phyloP scores from a whole-genome alignment of 2,888 invertebrate genomes.

The Drosophila monieri region DNA sequence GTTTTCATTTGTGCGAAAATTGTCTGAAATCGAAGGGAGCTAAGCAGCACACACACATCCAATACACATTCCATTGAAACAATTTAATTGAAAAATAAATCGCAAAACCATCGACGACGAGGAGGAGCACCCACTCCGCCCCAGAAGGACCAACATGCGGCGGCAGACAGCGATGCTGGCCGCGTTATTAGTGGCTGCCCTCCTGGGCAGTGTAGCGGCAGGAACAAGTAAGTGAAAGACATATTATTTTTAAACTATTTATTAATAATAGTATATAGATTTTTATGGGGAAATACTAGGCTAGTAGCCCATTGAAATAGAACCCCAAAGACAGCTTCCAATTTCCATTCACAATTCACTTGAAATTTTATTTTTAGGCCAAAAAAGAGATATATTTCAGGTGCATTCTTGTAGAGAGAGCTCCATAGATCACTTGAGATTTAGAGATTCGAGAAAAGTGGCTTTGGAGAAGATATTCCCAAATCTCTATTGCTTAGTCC shows the following conservation, averaged over 20 bases:
- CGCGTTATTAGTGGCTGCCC: constrained; percentile 80
- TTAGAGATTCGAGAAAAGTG: background rate
- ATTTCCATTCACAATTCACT: constrained; percentile 9
- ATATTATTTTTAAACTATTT: no score
- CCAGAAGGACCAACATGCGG: constrained; percentile 74
- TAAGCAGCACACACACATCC: no score
- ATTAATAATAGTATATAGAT: background rate
- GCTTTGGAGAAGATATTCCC: background rate
- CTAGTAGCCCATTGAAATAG: no score
- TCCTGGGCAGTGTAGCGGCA: constrained; percentile 80
- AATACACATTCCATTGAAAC: constrained; percentile 28
- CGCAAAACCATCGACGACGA: background rate
- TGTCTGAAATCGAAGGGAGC: constrained; percentile 45
- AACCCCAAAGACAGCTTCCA: no score
- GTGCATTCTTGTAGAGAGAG: constrained; percentile 1
- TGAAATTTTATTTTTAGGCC: constrained; percentile 5
- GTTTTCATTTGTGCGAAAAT: constrained; percentile 66
- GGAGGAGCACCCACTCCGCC: background rate
- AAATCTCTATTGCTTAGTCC: no score
- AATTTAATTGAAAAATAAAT: constrained; percentile 21
- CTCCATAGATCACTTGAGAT: constrained; percentile 28
- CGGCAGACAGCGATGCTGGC: constrained; percentile 83
- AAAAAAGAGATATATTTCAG: constrained; percentile 3
- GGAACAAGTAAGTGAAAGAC: constrained; percentile 77
- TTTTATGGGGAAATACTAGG: background rate